Conservation (phyloP, 2,113 vertebrate genomes). For the Pteruthius melanotis region DNA sequence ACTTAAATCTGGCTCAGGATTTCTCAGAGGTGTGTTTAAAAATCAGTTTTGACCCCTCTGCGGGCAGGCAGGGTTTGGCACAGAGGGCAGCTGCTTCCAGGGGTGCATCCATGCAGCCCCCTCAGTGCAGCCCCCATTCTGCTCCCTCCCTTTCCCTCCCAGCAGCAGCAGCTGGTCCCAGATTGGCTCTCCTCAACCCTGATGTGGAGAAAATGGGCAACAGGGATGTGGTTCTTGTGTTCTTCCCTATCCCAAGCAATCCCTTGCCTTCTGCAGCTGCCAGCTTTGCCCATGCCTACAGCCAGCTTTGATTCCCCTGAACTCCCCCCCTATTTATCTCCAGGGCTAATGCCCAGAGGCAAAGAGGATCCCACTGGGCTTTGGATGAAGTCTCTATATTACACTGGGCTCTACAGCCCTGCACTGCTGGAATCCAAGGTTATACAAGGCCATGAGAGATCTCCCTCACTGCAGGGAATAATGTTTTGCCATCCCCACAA, state of each 20-base stretch:
- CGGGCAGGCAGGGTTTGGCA: not conserved
- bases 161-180: not conserved
- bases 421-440: not conserved
- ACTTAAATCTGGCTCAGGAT: not conserved
- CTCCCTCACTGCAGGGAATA: not conserved
- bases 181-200: not conserved
- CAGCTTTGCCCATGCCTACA: not conserved
- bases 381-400: not conserved
- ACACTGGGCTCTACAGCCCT: not conserved
- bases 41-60: not conserved
- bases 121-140: rapidly evolving
- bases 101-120: not conserved
- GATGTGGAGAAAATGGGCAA: not conserved
- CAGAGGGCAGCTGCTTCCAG: not conserved
- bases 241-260: not conserved
- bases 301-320: not conserved
- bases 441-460: not conserved
- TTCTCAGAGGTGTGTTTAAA: not conserved
- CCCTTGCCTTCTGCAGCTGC: not conserved
- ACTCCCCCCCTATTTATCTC: not conserved
- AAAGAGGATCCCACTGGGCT: not conserved
- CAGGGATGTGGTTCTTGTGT: not conserved
- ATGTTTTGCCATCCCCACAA: not conserved
- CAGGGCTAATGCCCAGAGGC: not conserved
- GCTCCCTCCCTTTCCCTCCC: not conserved